These are phyloP conservation scores for Microcebus tavaratra DNA, from an alignment of 2,113 vertebrate genomes.

Conservation along the genomic window DNA sequence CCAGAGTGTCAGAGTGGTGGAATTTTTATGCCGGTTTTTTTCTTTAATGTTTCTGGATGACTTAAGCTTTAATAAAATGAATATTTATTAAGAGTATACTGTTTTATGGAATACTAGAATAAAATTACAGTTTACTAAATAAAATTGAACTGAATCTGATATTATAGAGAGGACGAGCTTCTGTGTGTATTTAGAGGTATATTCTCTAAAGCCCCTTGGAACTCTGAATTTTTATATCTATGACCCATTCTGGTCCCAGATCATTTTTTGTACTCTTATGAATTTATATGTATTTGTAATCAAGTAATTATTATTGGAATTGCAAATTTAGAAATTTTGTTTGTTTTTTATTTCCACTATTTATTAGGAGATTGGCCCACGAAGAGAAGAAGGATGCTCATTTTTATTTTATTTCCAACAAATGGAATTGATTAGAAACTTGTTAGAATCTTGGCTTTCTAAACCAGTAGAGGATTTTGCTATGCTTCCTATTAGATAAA, in stretches of 20 bases:
- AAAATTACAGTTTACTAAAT: background rate
- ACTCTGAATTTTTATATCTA: background rate
- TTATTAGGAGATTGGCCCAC: background rate
- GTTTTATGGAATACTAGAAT: background rate
- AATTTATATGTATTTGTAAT: background rate
- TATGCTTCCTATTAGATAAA: background rate
- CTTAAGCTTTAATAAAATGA: background rate
- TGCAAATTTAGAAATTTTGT: background rate
- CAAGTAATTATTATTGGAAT: background rate
- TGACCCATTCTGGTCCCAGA: background rate
- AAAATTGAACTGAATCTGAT: background rate
- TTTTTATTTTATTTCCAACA: background rate
- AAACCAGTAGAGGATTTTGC: background rate
- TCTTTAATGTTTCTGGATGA: background rate
- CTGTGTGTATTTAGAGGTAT: background rate
- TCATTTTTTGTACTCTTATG: background rate
- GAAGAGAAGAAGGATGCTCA: background rate
- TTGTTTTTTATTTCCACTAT: background rate
- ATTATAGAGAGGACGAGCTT: background rate
- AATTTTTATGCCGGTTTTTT: background rate
- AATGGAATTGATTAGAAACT: background rate
- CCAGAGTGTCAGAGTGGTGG: background rate
- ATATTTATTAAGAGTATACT: background rate
- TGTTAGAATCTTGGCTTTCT: background rate
- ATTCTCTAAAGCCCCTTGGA: background rate